Evolutionary conservation across 2,113 vertebrate genomes (phyloP), one percentile per base, ranked within the genome.

Genomic region (Larimichthys polyactis): DNA sequence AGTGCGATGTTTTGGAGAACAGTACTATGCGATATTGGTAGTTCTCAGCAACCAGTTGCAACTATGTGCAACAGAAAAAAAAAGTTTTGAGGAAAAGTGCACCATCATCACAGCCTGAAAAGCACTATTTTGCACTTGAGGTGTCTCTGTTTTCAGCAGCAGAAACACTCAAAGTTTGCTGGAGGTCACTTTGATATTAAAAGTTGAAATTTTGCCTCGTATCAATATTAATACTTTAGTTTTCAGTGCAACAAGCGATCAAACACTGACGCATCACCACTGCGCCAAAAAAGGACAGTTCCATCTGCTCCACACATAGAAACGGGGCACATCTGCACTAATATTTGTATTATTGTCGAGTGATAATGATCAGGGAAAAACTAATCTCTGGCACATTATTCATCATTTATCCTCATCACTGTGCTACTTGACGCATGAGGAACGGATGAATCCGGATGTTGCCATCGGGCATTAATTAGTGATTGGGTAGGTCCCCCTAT

Each of bases 271-370:
- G 79, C 86, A 93, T 93, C 91, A 92, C 86, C 94, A 93, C 93
- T 96, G 95, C 96, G 90, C 91, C 92, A 96, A 93, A 95, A n/a
- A 71, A 71, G 93, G 94, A 94, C 92, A 95, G 94, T 91, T 95
- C 93, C 93, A 95, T 90, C 83, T 76, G 66, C 71, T 62, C 48
- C 63, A 27, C 79, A 77, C 74, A 78, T 68, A 66, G 12, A 74
- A n/a, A 24, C 44, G 67, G 58, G 9, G 40, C 68, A 73, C 70
- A 69, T 64, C 43, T 84, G 54, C 43, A 55, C 29, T 44, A 11
- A 70, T 51, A 4, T 24, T 17, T 65, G 51, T 5, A 46, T 67
- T 43, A 55, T 43, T 46, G 16, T 3, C 11, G 58, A 40, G 7
- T 2, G 24, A 29, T 65, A 63, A 11, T 77, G 6, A 17, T 8